Evolutionary conservation across 2,888 invertebrate genomes (phyloP).

Genomic region (Conchocele bisecta): DNA sequence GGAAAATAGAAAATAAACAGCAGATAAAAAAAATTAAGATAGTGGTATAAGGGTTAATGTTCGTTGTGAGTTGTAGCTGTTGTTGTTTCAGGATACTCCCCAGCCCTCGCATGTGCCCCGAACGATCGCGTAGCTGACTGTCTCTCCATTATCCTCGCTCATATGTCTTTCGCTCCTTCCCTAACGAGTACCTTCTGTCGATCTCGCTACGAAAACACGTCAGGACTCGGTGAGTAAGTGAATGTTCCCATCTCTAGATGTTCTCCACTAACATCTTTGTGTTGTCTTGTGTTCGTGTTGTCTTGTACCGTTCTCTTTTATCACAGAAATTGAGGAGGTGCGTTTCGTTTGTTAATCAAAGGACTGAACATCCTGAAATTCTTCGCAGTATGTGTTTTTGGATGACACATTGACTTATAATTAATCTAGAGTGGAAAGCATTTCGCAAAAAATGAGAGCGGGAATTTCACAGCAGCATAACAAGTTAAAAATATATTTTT

Average conservation of each 20-base stretch:
- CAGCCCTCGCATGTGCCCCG: slow-evolving; percentile 87
- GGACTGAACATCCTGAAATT: too few relatives aligned
- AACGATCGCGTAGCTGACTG: slow-evolving; percentile 86
- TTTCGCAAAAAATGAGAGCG: too few relatives aligned
- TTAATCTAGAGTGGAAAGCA: too few relatives aligned
- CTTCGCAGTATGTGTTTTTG: too few relatives aligned
- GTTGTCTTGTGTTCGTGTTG: background rate
- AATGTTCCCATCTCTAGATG: slow-evolving; percentile 10
- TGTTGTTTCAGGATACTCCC: slow-evolving; percentile 84
- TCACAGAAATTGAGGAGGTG: background rate
- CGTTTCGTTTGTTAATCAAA: too few relatives aligned
- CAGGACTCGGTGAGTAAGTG: slow-evolving; percentile 67
- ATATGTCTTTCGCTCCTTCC: slow-evolving; percentile 78
- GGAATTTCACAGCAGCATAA: too few relatives aligned
- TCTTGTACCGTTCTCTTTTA: background rate
- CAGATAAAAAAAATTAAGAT: too few relatives aligned
- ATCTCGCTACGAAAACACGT: slow-evolving; percentile 60
- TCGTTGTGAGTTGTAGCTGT: background rate
- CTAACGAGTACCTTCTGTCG: slow-evolving; percentile 70
- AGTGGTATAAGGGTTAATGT: too few relatives aligned
- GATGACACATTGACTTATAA: too few relatives aligned
- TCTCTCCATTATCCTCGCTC: slow-evolving; percentile 85
- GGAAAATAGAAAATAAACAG: too few relatives aligned
- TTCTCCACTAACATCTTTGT: background rate
- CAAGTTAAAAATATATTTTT: too few relatives aligned